phyloP scores from a whole-genome alignment of 2,888 invertebrate genomes.

The Bombylius discolor region DNA sequence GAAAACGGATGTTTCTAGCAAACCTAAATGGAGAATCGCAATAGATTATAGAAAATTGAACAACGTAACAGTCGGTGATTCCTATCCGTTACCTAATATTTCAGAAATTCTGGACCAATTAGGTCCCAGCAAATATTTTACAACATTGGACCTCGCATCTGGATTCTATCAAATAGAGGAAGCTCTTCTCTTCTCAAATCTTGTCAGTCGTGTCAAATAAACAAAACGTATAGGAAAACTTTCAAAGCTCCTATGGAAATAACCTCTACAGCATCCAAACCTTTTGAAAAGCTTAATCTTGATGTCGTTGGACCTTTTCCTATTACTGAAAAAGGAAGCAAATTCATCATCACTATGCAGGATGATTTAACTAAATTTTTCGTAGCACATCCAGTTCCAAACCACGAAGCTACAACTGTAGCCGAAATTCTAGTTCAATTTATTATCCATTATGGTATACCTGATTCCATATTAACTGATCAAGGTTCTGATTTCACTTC shows the following conservation, averaged over 20 bases:
- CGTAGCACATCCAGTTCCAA: slow-evolving; percentile 20
- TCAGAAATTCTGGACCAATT: slow-evolving; percentile 13
- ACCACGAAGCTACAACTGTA: slow-evolving; percentile 24
- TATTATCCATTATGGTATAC: slow-evolving; percentile 26
- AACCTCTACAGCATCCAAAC: background rate
- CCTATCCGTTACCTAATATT: slow-evolving; percentile 19
- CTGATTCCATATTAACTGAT: slow-evolving; percentile 23
- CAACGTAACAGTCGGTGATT: slow-evolving; percentile 12
- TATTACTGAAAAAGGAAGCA: slow-evolving; percentile 1
- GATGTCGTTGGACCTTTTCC: slow-evolving; percentile 4
- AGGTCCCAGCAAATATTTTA: slow-evolving; percentile 10
- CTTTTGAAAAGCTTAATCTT: background rate
- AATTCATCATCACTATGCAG: slow-evolving; percentile 20
- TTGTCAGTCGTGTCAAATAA: background rate
- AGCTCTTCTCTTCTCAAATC: slow-evolving; percentile 2
- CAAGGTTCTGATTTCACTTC: slow-evolving; percentile 29
- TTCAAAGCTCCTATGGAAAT: too few relatives aligned
- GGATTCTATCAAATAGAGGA: slow-evolving; percentile 14
- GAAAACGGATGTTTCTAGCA: slow-evolving; percentile 11
- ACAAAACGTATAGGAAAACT: background rate
- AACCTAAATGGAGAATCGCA: slow-evolving; percentile 13
- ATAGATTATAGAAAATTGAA: slow-evolving; percentile 14
- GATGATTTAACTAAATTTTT: slow-evolving; percentile 28
- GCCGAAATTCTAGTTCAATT: slow-evolving; percentile 18
- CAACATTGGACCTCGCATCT: slow-evolving; percentile 11